Base-by-base conservation (phyloP, 2,113 vertebrate species). In the Phalacrocorax brasilianus region DNA sequence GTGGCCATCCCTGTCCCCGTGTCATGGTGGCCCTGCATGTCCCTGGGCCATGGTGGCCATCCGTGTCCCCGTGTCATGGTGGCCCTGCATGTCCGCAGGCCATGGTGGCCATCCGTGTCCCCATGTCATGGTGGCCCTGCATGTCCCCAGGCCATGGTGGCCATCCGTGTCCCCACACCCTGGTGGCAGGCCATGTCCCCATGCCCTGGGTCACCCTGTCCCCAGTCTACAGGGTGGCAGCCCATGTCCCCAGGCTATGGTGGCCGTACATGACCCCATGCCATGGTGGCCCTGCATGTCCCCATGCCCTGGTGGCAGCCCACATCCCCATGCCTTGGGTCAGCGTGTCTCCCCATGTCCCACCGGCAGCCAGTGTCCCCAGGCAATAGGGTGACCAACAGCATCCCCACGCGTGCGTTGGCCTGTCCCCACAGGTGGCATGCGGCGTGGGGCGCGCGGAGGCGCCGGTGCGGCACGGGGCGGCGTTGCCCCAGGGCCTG, bases 391-490 rank as follows among this genome's bases (percentile, higher is more conserved):
- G 26, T 4, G 55, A 16, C 74, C 47, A 11, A 24, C 2, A 0
- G 11, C 3, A 74, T 88, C 75, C 71, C 66, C 79, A 35, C 2
- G 12, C 14, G 38, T 4, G 0, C 2, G 9, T 3, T 3, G 6
- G 5, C 2, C 1, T 38, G 66, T 79, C 85, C 86, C 71, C 14
- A 0, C 87, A 95, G 93, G 96, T 94, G 80, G 73, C 95, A 3
- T 95, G 93, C 7, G 8, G 53, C 30, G 27, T 71, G 93, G 96
- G 96, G 52, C 96, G 94, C 0, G 93, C 88, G 1, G 96, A 95
- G 85, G 77, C 35, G 0, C 96, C 88, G 9, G 85, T 89, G 40
- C 73, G 45, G 17, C 96, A 95, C 4, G 91, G 96, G 30, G 91
- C 73, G 1, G 30, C 42, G 5, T 73, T 96, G 91, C 96, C 96